Evolutionary conservation across 2,797 vertebrate species (phyloP).

Genomic region (Lerista edwardsae): DNA sequence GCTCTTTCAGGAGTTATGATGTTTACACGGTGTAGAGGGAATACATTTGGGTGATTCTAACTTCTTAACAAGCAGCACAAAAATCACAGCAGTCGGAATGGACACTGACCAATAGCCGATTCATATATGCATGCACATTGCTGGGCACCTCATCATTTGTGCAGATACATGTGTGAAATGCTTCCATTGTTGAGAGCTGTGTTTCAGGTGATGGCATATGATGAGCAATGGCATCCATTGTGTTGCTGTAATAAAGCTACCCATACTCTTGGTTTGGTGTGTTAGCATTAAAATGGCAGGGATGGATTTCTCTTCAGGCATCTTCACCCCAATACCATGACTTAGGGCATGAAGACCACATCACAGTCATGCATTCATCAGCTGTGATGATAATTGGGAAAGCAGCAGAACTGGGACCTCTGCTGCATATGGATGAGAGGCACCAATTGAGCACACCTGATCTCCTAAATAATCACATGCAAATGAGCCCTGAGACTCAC

Average conservation of each 20-base stretch:
- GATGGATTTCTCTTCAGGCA: background rate
- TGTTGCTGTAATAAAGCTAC: background rate
- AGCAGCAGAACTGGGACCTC: background rate
- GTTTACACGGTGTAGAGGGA: background rate
- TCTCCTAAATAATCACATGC: background rate
- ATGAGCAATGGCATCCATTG: background rate
- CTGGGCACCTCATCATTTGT: too few relatives aligned
- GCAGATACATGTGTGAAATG: background rate
- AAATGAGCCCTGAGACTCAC: background rate
- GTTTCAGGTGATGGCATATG: background rate
- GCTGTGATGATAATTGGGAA: background rate
- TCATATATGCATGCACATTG: background rate
- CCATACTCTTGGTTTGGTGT: background rate
- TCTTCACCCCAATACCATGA: background rate
- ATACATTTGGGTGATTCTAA: background rate
- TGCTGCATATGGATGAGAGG: background rate
- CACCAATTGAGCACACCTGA: background rate
- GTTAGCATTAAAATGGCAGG: background rate
- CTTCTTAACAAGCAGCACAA: background rate
- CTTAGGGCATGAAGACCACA: background rate
- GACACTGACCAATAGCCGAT: background rate
- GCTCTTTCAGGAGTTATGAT: background rate
- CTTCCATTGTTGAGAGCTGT: background rate
- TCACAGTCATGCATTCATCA: background rate
- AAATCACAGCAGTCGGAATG: background rate